Percentiles rank a stretch among this genome's conserved stretches.
phyloP scores from a whole-genome alignment of 23 tunicate genomes.

The Phallusia fumigata region DNA sequence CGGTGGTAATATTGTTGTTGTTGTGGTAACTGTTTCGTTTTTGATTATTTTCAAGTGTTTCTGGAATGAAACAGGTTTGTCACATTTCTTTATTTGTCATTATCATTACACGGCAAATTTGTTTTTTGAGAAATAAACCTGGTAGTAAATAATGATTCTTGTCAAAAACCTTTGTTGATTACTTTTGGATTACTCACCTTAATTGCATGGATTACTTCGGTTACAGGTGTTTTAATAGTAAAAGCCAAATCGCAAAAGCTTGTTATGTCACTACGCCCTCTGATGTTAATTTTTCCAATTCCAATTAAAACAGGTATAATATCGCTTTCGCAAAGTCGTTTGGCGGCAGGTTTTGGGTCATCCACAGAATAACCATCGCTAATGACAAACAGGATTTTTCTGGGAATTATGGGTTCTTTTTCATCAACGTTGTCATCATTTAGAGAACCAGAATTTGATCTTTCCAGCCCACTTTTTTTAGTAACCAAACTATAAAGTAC shows the following conservation, averaged over 20 bases:
- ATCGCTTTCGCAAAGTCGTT: slow-evolving; percentile 75
- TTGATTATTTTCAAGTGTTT: slow-evolving; percentile 1
- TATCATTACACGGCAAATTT: neutral
- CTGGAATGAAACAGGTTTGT: neutral
- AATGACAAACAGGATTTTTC: slow-evolving; percentile 58
- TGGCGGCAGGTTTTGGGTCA: slow-evolving; percentile 63
- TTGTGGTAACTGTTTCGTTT: slow-evolving; percentile 39
- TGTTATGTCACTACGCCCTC: slow-evolving; percentile 34
- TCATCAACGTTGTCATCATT: neutral
- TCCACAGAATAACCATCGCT: slow-evolving; percentile 80
- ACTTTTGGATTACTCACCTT: slow-evolving; percentile 62
- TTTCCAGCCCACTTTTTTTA: neutral
- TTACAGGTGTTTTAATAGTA: slow-evolving; percentile 36
- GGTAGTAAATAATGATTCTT: too few relatives aligned
- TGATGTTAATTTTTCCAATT: slow-evolving; percentile 33
- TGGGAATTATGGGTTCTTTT: slow-evolving; percentile 14
- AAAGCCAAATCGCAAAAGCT: slow-evolving; percentile 67
- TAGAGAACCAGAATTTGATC: neutral
- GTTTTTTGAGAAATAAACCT: neutral
- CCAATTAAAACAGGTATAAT: slow-evolving; percentile 72
- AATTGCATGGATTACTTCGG: slow-evolving; percentile 38
- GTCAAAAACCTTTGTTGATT: too few relatives aligned
- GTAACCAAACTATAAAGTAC: neutral
- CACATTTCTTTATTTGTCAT: neutral
- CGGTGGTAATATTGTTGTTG: slow-evolving; percentile 45